Evolutionary conservation across 2,888 invertebrate species (phyloP), one percentile per base, ranked within the genome.

Genomic region (Sclerodermus sp.): DNA sequence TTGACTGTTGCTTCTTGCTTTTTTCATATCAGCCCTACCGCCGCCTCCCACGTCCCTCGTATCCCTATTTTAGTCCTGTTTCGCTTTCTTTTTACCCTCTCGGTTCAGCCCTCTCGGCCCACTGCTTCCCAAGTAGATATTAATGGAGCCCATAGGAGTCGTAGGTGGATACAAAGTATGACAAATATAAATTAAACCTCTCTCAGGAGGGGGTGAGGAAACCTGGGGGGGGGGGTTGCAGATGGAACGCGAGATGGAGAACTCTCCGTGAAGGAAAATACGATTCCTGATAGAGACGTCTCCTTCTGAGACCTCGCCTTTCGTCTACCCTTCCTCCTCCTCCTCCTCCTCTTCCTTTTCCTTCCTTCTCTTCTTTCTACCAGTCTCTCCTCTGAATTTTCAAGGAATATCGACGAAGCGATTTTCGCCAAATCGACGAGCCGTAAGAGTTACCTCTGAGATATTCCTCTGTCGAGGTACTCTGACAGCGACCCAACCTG

Each of bases 261-360:
- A 58, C 54, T 55, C 62, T 55, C 58, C 60, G 38, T 45, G 13
- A 17, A 31, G 60, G 66, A 67, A 72, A 69, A 72, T 72, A 68
- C 66, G 67, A 68, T 70, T 71, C 64, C 63, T 68, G 65, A 70
- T 70, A 57, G 63, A 56, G 58, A 63, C 57, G 62, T 67, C 62
- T 67, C 64, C 68, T 49, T 60, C 55, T 58, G 57, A 51, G 42
- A 16, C 44, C 47, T 49, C 56, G 38, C 52, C 40, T 48, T 43
- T 30, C 52, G 54, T 50, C 45, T 47, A 43, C 45, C 49, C 43
- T 51, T 32, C n/a, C 29, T 1, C 40, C 17, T 12, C 34, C 34
- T 34, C 12, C 12, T 4, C 34, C 12, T 16, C 15, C 16, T 16
- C 15, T 38, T 4, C 15, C 38, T 16, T 15, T 12, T 36, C 29